Base-by-base conservation (phyloP, 2,113 vertebrate species). In the Phycodurus eques region DNA sequence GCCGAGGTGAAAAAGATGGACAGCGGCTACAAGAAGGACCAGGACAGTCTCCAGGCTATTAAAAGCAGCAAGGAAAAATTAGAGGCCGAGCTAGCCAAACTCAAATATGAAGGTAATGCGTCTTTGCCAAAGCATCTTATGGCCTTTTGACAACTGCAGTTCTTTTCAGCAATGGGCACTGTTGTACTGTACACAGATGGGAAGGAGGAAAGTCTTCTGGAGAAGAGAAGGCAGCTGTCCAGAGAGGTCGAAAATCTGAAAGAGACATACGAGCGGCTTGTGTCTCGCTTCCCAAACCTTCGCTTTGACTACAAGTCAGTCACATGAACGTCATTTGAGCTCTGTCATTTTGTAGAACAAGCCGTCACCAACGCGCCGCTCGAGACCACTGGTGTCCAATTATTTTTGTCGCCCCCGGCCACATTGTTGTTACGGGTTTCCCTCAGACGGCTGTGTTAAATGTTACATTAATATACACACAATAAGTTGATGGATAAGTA, bases 261-360 rank as follows among this genome's bases (percentile, higher is more conserved):
- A 80, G 94, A 95, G 83, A 82, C 70, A 1, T 88, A 92, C 44
- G 98, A 98, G 81, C 76, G 83, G 8, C 93, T 96, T 33, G 83
- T 92, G 84, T 92, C 93, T n/a, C 95, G 84, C 65, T 96, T 96
- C 89, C 96, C 97, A 49, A 93, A 93, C 74, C 92, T 98, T 70
- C 93, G 81, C 20, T 98, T 99, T 77, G 93, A 94, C n/a, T 99
- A 99, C 92, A 95, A 72, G 97, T 98, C 93, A 93, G 89, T 44
- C 63, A 44, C 42, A 13, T 8, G 59, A 1, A 56, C 54, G 11
- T 9, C 31, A 19, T 64, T 64, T 42, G 31, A 39, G 17, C 33
- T 10, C 2, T 39, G 35, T 39, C 35, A 39, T 39, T 39, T 39
- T 39, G 35, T 39, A 39, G 35, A 39, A 39, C 35, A 39, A 39